Percentiles rank a stretch among this genome's conserved stretches.
phyloP scores from a whole-genome alignment of 1,140 invertebrate genomes.

The Drosophila persimilis region DNA sequence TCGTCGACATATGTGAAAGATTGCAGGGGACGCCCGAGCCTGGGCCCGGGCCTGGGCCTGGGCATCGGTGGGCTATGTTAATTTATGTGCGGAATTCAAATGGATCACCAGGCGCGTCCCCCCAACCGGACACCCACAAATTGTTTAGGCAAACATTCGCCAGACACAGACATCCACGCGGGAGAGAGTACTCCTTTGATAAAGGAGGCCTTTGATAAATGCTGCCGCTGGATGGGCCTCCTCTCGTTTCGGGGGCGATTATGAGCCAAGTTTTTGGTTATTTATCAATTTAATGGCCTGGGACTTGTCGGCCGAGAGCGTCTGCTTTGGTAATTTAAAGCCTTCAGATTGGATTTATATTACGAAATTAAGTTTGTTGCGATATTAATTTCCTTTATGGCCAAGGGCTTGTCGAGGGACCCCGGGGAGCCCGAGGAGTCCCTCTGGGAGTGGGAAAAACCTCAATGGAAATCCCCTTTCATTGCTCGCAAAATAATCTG shows the following conservation, averaged over 20 bases:
- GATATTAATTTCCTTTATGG: conserved; percentile 58
- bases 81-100: conserved; percentile 80
- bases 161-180: conserved; percentile 8
- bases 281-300: conserved; percentile 79
- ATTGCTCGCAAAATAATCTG: conserved; percentile 8
- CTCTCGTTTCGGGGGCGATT: conserved; percentile 50
- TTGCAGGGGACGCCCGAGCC: conserved; percentile 17
- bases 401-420: background rate
- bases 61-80: conserved; percentile 45
- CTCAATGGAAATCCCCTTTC: too few species aligned
- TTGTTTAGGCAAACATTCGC: conserved; percentile 59
- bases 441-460: too few species aligned
- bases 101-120: conserved; percentile 43
- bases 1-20: conserved; percentile 44
- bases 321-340: conserved; percentile 60
- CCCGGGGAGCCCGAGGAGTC: too few species aligned
- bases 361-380: conserved; percentile 62
- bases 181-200: conserved; percentile 6
- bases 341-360: conserved; percentile 72
- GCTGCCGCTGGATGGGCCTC: background rate
- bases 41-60: background rate
- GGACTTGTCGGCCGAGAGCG: conserved; percentile 26
- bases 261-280: conserved; percentile 79
- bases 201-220: conserved; percentile 65
- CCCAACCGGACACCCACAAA: conserved; percentile 51